Base-by-base conservation (phyloP, 2,888 invertebrate genomes). In the Gryllus longicercus region DNA sequence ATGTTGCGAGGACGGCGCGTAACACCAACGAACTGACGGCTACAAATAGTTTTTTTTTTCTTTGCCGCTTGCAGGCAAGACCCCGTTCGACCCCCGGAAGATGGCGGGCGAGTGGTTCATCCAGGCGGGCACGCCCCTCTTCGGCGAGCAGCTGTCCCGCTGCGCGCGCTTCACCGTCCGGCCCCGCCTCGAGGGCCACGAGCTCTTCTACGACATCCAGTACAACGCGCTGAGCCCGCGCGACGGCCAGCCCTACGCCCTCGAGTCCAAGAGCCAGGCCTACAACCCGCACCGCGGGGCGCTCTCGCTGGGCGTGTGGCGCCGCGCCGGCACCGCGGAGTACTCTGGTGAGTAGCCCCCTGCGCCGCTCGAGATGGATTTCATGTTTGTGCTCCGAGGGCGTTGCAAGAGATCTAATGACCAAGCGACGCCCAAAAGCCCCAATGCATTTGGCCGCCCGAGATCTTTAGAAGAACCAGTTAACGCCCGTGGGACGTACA, bases 31-130 rank as follows among this genome's bases (percentile, higher is more conserved):
- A 4, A 38, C 25, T 38, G 25, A 38, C 3, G 0, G 25, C 3
- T 38, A 38, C 25, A 38, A 38, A 38, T 38, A 38, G 25, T 38
- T 38, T 38, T 38, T 2, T 38, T 8, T 38, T 38, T 8, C 1
- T 38, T 38, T 8, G 5, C 5, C 38, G 38, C 38, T 3, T 5
- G 38, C 63, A 63, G 63, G 63, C n/a, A 63, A 63, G 63, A 5
- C 4, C 1, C 63, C 63, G n/a, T 63, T 63, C n/a, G 63, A 63
- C 16, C 63, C 63, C 4, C 14, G 63, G 16, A 63, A 81, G 80
- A 79, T 82, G 50, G 50, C 76, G 51, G 82, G 81, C 18, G 50
- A 76, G n/a, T 81, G 82, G 82, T 77, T 80, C 75, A 51, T 80
- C 63, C 75, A 81, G 50, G 50, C 79, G 18, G 80, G 79, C 51